phyloP scores from a whole-genome alignment of 2,888 invertebrate genomes.

The Perdita meconis region DNA sequence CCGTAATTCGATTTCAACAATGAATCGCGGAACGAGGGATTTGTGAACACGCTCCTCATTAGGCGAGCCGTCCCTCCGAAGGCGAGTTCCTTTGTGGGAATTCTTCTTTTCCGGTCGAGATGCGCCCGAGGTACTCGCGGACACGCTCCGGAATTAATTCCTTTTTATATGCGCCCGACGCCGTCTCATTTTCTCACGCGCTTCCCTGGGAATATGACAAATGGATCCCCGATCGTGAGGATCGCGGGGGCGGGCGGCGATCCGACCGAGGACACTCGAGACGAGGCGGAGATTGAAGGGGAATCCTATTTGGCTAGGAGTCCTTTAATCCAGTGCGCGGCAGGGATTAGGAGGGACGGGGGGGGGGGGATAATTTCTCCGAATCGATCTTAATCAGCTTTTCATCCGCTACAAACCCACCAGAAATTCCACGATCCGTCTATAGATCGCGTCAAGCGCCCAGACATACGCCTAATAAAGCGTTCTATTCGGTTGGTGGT shows the following conservation, averaged over 20 bases:
- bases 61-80: slow-evolving; percentile 36
- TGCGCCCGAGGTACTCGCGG: slow-evolving; percentile 19
- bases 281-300: neutral
- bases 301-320: slow-evolving; percentile 67
- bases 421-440: slow-evolving; percentile 37
- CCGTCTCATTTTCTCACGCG: slow-evolving; percentile 48
- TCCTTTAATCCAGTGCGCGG: slow-evolving; percentile 63
- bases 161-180: slow-evolving; percentile 48
- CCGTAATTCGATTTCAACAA: slow-evolving; percentile 61
- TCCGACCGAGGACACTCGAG: slow-evolving; percentile 38
- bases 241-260: slow-evolving; percentile 51
- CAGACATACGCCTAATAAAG: slow-evolving; percentile 41
- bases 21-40: slow-evolving; percentile 41
- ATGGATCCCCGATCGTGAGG: slow-evolving; percentile 52
- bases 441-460: slow-evolving; percentile 17
- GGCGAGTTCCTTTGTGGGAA: slow-evolving; percentile 37
- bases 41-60: slow-evolving; percentile 60
- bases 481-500: slow-evolving; percentile 37
- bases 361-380: slow-evolving; percentile 69
- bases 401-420: slow-evolving; percentile 51
- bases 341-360: slow-evolving; percentile 69
- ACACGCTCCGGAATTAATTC: slow-evolving; percentile 54
- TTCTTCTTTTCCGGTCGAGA: slow-evolving; percentile 49
- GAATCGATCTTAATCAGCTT: slow-evolving; percentile 71
- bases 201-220: slow-evolving; percentile 53